A percentile compares a stretch with the other conserved stretches of the same genome.
These are phyloP conservation scores for Genyomyrus donnyi DNA, from an alignment of 2,113 vertebrate genomes.

Conservation along the genomic window DNA sequence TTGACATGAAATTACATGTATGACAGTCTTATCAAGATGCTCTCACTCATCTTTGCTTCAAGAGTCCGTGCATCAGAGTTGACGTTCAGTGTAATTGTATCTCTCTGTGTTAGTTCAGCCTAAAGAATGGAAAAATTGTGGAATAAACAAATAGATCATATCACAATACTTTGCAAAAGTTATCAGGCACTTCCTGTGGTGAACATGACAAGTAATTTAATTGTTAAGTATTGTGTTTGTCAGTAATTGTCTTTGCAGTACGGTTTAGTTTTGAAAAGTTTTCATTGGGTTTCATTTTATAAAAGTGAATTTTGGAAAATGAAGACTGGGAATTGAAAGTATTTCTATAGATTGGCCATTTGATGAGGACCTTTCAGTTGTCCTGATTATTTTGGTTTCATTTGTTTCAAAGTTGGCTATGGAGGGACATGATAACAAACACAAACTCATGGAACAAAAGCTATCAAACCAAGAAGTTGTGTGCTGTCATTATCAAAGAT, in stretches of 20 bases:
- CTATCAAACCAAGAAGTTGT: neutral
- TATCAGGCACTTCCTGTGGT: neutral
- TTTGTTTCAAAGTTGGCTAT: neutral
- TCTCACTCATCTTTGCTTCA: neutral
- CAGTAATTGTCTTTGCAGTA: neutral
- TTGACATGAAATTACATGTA: neutral
- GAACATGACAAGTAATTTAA: neutral
- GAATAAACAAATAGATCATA: neutral
- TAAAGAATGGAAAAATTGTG: neutral
- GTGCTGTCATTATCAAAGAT: neutral
- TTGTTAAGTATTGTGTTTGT: neutral
- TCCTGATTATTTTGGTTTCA: neutral
- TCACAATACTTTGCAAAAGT: neutral
- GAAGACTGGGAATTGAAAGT: neutral
- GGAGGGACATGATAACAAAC: neutral
- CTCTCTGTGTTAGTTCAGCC: neutral
- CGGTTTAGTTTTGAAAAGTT: neutral
- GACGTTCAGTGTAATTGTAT: neutral
- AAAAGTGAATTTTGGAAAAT: neutral
- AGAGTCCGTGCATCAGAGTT: neutral
- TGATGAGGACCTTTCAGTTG: neutral
- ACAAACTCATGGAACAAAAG: neutral
- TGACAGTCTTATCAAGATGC: neutral
- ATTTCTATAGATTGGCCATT: neutral
- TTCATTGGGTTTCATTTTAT: neutral